Base-by-base conservation (phyloP, 2,113 vertebrate species). In the Eclectus roratus region DNA sequence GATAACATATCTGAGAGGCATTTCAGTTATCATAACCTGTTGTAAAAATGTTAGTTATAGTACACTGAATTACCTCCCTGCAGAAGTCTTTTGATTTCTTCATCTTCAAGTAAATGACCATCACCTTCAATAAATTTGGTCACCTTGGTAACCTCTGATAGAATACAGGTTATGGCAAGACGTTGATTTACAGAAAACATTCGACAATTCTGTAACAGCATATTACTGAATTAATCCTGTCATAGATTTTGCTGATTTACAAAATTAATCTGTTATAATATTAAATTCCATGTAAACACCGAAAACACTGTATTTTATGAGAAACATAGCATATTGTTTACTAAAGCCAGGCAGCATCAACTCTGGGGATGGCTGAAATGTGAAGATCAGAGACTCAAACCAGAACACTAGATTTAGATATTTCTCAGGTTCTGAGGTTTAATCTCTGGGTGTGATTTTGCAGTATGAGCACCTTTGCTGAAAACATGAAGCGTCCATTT, bases 121-220 rank as follows among this genome's bases (percentile, higher is more conserved):
- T 98, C 98, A 96, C 98, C 98, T 98, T 98, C 98, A 98, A 98
- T 98, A 97, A 98, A 97, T 98, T 97, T 98, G 97, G 98, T 98
- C 93, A 98, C 97, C 97, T 98, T 98, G 97, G 98, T 98, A 96
- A 98, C 97, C 95, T 99, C 99, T 99, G 97, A 98, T 85, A 97
- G 96, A 97, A 98, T 96, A 98, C 81, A 98, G 84, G 96, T 98
- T 98, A 98, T 92, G 95, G 94, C 93, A 98, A 94, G 80, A 58
- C 92, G 92, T 50, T 95, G 77, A 80, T 97, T 97, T 89, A 97
- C 46, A 85, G n/a, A 80, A 94, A 85, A 85, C n/a, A 95, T 85
- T 79, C 91, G 49, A 82, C 21, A 93, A 80, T 65, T 1, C 14
- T 39, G 5, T 39, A 87, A 85, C 15, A 91, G 5, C 14, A 39